A percentile compares a stretch with the other conserved stretches of the same genome.
phyloP scores from a whole-genome alignment of 2,888 invertebrate species.

The Ophioninae sp. region DNA sequence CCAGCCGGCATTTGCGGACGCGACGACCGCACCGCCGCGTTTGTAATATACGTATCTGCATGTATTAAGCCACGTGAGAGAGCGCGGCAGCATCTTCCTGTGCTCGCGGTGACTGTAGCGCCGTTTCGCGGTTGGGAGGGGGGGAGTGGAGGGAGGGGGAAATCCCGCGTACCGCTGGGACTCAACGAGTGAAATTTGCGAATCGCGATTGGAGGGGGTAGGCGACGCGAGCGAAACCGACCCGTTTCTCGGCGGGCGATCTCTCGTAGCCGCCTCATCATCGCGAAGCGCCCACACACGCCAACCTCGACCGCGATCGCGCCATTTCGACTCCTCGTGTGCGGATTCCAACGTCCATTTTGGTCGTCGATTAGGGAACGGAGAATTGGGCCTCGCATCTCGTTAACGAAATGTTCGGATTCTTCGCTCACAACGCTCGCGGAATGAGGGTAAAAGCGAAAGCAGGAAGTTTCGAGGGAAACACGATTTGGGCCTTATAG shows the following conservation, averaged over 20 bases:
- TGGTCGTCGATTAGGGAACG: conserved; percentile 2
- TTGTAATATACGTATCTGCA: conserved; percentile 75
- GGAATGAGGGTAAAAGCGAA: not conserved
- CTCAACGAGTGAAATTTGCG: conserved; percentile 37
- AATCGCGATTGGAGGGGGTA: conserved; percentile 2
- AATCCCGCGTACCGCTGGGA: conserved; percentile 46
- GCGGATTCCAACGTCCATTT: conserved; percentile 48
- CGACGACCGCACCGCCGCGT: conserved; percentile 65
- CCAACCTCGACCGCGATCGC: conserved; percentile 36
- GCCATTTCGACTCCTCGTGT: conserved; percentile 33
- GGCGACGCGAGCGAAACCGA: conserved; percentile 33
- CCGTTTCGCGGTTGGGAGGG: not conserved
- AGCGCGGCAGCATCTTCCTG: conserved; percentile 65
- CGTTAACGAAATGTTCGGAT: not conserved
- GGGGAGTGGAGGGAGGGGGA: conserved; percentile 20
- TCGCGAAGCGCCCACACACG: conserved; percentile 49
- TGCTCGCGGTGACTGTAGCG: conserved; percentile 22
- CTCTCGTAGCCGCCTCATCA: conserved; percentile 43
- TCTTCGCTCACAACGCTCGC: no score
- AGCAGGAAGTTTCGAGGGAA: not conserved
- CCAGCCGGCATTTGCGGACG: conserved; percentile 66
- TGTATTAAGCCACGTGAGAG: conserved; percentile 75
- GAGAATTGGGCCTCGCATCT: conserved; percentile 10
- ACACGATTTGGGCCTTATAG: not conserved
- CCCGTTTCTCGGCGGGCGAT: conserved; percentile 36